Evolutionary conservation across 2,888 invertebrate species (phyloP).

Genomic region (Alloscopus bannaensis): DNA sequence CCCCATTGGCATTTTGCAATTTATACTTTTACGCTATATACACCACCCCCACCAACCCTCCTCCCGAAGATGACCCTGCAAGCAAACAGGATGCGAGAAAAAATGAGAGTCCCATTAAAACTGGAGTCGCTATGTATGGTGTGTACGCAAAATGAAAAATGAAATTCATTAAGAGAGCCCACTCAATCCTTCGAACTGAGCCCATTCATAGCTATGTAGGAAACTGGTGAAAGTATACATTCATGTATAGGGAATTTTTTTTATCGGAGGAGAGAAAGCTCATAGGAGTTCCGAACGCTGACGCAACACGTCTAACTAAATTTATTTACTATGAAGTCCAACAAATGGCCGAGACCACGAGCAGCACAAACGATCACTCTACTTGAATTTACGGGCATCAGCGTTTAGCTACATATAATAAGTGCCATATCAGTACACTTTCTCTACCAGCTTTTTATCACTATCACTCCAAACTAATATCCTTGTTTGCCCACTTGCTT

Average conservation of each 20-base stretch:
- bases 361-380: neutral
- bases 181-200: too few relatives aligned
- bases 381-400: too few relatives aligned
- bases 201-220: too few relatives aligned
- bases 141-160: conserved; percentile 25
- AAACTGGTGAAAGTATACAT: too few relatives aligned
- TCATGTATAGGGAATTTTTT: too few relatives aligned
- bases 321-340: conserved; percentile 27
- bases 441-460: neutral
- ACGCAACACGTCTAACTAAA: conserved; percentile 17
- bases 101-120: neutral
- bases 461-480: neutral
- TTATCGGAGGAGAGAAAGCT: too few relatives aligned
- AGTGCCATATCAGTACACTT: too few relatives aligned
- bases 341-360: conserved; percentile 16
- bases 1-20: too few relatives aligned
- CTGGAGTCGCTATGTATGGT: neutral
- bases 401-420: too few relatives aligned
- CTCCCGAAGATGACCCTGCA: too few relatives aligned
- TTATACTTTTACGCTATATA: too few relatives aligned
- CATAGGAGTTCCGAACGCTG: neutral
- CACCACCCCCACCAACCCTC: too few relatives aligned
- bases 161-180: conserved; percentile 12
- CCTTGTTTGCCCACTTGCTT: conserved; percentile 3
- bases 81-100: conserved; percentile 1